Evolutionary conservation across 2,888 invertebrate genomes (phyloP), one percentile per base, ranked within the genome.

Genomic region (Ethmia dodecea): DNA sequence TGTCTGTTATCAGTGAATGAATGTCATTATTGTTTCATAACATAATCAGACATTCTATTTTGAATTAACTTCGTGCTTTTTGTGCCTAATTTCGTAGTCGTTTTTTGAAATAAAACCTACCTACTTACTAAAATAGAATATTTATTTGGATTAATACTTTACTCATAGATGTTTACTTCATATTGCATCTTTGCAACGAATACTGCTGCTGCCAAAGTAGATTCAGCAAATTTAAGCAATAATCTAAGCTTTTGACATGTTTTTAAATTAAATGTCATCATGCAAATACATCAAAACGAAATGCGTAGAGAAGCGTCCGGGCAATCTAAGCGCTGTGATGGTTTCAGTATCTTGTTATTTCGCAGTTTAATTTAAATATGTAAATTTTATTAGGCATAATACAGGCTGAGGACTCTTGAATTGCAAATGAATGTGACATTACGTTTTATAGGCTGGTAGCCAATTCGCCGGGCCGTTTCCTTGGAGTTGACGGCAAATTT

Each of bases 311-410:
- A 15, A 28, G 48, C 47, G 55, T 65, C 62, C 59, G 49, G 52
- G 59, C 59, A 73, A 77, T 74, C 72, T 73, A 62, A 69, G 65
- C 60, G 59, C 45, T 53, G 59, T 62, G 70, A 79, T 66, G 72
- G 72, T 68, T 67, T 66, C 72, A 73, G 70, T 74, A 65, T 78
- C 83, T 83, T 84, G 83, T 86, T 84, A 84, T 81, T 78, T 80
- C 71, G 71, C 73, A 73, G 74, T 84, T 83, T 84, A 84, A 86
- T 86, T 84, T 86, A 83, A 84, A 86, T 86, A 86, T 86, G 86
- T 80, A 78, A 86, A 86, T 86, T 84, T 86, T 84, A 86, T 84
- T 81, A 81, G 80, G 72, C 81, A 83, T 84, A 83, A 83, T 80
- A 83, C 79, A 71, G 77, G 66, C 74, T 75, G 78, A 81, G 75